phyloP scores from a whole-genome alignment of 2,888 invertebrate species.

The Diplolepis rosae region DNA sequence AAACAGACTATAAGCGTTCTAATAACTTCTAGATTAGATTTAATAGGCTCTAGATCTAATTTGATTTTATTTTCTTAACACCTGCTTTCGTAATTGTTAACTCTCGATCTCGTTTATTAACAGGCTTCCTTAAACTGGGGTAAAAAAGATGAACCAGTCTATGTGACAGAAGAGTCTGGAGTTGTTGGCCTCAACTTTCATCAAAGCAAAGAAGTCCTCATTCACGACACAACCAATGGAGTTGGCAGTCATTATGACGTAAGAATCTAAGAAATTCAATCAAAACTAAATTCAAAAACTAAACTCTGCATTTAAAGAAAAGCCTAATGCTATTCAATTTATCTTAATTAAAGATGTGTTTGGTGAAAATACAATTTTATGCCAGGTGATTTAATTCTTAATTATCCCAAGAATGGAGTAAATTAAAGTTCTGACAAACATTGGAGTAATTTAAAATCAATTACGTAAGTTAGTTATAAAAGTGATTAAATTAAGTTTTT shows the following conservation, averaged over 20 bases:
- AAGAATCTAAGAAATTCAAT: constrained; percentile 60
- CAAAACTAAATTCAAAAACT: too few species aligned
- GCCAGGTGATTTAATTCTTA: too few species aligned
- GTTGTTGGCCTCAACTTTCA: constrained; percentile 92
- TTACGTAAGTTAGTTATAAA: too few species aligned
- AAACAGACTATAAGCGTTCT: too few species aligned
- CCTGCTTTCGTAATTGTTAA: neutral
- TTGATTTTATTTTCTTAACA: neutral
- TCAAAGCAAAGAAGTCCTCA: constrained; percentile 91
- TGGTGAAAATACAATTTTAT: too few species aligned
- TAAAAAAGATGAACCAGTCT: constrained; percentile 87
- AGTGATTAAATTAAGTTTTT: too few species aligned
- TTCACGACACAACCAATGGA: constrained; percentile 83
- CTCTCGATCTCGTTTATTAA: constrained; percentile 17
- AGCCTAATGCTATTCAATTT: too few species aligned
- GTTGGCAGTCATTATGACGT: constrained; percentile 77
- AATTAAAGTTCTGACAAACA: too few species aligned
- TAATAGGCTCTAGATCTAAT: neutral
- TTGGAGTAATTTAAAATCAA: too few species aligned
- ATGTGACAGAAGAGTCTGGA: constrained; percentile 89
- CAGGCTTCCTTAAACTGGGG: constrained; percentile 87
- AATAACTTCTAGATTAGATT: neutral
- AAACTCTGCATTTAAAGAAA: too few species aligned
- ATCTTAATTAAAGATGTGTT: too few species aligned
- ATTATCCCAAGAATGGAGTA: too few species aligned